Percentiles rank a stretch among this genome's conserved stretches.
phyloP scores from a whole-genome alignment of 2,113 vertebrate genomes.

The Hoplias malabaricus region DNA sequence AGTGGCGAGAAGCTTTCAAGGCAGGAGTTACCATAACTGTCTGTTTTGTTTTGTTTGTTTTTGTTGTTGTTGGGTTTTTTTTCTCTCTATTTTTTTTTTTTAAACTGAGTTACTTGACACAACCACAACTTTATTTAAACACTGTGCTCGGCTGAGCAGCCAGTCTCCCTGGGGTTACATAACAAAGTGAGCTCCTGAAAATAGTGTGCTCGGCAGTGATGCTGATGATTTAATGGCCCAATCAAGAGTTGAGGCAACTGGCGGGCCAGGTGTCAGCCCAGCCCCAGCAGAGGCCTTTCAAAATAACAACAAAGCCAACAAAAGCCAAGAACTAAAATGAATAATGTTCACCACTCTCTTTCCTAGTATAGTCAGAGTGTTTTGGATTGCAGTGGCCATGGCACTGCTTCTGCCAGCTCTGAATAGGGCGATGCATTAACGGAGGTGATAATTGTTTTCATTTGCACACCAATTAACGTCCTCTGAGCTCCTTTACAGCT shows the following conservation, averaged over 20 bases:
- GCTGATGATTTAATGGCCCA: slow-evolving; percentile 15
- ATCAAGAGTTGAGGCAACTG: not conserved
- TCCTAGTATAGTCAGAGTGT: not conserved
- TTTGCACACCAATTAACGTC: slow-evolving; percentile 42
- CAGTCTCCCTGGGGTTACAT: not conserved
- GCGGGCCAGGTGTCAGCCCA: slow-evolving; percentile 29
- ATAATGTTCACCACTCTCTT: not conserved
- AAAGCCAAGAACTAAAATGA: too few relatives aligned
- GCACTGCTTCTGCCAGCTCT: not conserved
- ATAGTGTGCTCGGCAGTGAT: not conserved
- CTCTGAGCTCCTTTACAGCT: slow-evolving; percentile 28
- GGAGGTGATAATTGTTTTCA: slow-evolving; percentile 43
- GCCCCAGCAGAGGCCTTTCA: not conserved
- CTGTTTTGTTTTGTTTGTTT: too few relatives aligned
- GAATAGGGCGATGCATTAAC: slow-evolving; percentile 30
- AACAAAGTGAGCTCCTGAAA: not conserved
- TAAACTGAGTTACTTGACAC: slow-evolving; percentile 4
- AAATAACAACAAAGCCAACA: slow-evolving; percentile 12
- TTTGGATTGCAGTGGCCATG: not conserved
- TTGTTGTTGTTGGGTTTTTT: too few relatives aligned
- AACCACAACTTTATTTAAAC: slow-evolving; percentile 34
- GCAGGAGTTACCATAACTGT: not conserved
- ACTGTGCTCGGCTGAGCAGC: not conserved
- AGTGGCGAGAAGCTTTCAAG: not conserved
- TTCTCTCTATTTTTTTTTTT: too few relatives aligned